These are phyloP conservation scores for Chymomyza amoena DNA, from an alignment of 2,888 invertebrate species.

Conservation along the genomic window DNA sequence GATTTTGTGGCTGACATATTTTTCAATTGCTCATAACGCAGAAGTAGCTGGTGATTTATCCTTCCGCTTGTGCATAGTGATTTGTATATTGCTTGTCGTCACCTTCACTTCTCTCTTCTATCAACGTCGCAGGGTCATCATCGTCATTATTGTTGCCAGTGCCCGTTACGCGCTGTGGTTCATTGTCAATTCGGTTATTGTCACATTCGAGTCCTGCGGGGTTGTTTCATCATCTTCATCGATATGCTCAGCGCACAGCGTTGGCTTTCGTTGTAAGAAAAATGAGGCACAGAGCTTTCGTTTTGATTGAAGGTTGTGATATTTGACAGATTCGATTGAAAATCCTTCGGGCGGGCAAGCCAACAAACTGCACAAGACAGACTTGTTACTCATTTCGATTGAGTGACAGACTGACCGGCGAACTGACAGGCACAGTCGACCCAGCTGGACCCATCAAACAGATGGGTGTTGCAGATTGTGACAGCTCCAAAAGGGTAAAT, in stretches of 20 bases:
- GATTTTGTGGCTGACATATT: conserved; percentile 53
- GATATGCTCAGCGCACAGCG: conserved; percentile 19
- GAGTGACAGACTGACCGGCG: conserved; percentile 56
- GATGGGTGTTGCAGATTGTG: conserved; percentile 69
- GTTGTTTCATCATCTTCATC: conserved; percentile 57
- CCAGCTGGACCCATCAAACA: conserved; percentile 42
- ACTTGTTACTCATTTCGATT: conserved; percentile 32
- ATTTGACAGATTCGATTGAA: conserved; percentile 77
- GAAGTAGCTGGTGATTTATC: conserved; percentile 56
- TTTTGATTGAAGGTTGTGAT: conserved; percentile 76
- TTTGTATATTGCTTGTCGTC: conserved; percentile 51
- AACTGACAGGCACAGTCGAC: conserved; percentile 59
- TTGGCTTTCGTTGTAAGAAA: conserved; percentile 38
- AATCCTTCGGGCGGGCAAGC: conserved; percentile 59
- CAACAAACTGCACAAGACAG: conserved; percentile 29
- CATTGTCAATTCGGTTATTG: conserved; percentile 55
- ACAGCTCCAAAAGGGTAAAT: conserved; percentile 70
- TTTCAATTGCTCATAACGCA: conserved; percentile 27
- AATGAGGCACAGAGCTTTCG: conserved; percentile 62
- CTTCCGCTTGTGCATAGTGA: conserved; percentile 35
- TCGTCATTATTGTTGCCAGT: not conserved
- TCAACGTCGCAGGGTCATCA: not conserved
- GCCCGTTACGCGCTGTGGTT: conserved; percentile 28
- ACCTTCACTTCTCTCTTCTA: not conserved
- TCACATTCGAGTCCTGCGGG: conserved; percentile 57